Evolutionary conservation across 2,113 vertebrate species (phyloP), one percentile per base, ranked within the genome.

Genomic region (Hystrix cristata): DNA sequence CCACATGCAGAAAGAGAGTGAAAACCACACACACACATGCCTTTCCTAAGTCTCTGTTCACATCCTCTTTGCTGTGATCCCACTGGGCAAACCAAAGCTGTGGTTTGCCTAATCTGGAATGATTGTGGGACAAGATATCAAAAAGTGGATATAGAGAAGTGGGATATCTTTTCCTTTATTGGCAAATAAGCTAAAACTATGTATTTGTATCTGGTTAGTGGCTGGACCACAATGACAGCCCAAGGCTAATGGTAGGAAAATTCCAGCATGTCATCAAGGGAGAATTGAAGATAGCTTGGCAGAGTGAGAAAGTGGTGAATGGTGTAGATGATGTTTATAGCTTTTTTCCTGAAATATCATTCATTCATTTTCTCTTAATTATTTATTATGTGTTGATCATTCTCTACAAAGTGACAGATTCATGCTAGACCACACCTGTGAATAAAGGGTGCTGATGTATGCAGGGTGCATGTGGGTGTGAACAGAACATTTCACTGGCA

Each of bases 381-480:
- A 46, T 91, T 7, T 59, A 59, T 48, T 64, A 3, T 65, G 9
- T 59, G 82, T 31, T 53, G 79, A 25, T 78, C 11, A 84, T 14
- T 71, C 27, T 80, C 76, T 13, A 2, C 21, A 53, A 16, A 46
- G 4, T 2, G 43, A 8, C 3, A 64, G 80, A 21, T 29, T 6
- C 19, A n/a, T 16, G 51, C 53, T 6, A 12, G 7, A 23, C 1
- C 0, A 0, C 1, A 0, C 3, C 10, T 89, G 27, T 9, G 10
- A 38, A 0, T 3, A n/a, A 9, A 51, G 31, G 51, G 5, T 15
- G 48, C 2, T 51, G 14, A 9, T 7, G 11, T 8, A 0, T 8
- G 3, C 43, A 34, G 38, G 72, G 34, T 27, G 0, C 23, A 7
- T 0, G 0, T 21, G 29, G 18, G 25, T 38, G 21, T 29, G 10